Evolutionary conservation across 23 tunicate genomes (phyloP).

Genomic region (Trididemnum nubilum): DNA sequence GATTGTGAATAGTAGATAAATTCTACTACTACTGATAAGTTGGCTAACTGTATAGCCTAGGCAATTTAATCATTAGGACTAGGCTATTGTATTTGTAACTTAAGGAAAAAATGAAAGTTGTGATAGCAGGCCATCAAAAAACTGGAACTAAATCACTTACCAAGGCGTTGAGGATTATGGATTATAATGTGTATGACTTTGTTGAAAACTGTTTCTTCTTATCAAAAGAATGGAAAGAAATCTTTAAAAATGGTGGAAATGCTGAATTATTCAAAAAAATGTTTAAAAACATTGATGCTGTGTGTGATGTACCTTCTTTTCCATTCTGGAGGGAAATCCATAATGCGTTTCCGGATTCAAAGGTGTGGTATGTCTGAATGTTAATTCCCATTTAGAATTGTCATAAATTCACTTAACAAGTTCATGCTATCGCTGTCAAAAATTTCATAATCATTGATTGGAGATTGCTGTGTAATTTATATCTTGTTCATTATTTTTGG

Average conservation of each 20-base stretch:
- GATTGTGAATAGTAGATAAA: too few species aligned
- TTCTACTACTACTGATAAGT: too few species aligned
- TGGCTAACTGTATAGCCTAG: too few species aligned
- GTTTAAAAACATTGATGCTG: slow-evolving; percentile 22
- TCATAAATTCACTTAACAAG: too few species aligned
- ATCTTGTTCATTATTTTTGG: too few species aligned
- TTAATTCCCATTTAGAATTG: too few species aligned
- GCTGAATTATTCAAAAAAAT: slow-evolving; percentile 9
- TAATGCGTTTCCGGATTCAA: slow-evolving; percentile 30
- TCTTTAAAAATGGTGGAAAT: slow-evolving; percentile 2
- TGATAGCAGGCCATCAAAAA: slow-evolving; percentile 37
- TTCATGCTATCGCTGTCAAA: too few species aligned
- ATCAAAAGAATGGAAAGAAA: slow-evolving; percentile 13
- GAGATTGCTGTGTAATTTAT: too few species aligned
- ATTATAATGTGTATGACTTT: slow-evolving; percentile 29
- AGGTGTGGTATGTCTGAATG: slow-evolving; percentile 2
- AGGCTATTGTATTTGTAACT: neutral
- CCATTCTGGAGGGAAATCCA: slow-evolving; percentile 27
- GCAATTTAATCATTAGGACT: too few species aligned
- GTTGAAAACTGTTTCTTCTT: slow-evolving; percentile 14
- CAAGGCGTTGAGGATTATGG: slow-evolving; percentile 10
- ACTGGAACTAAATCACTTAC: slow-evolving; percentile 30
- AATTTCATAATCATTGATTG: too few species aligned
- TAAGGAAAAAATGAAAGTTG: slow-evolving; percentile 7
- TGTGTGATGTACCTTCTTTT: slow-evolving; percentile 23